A percentile compares a stretch with the other conserved stretches of the same genome.
Conservation (phyloP, 1,140 invertebrate genomes). For the Bombus affinis region DNA sequence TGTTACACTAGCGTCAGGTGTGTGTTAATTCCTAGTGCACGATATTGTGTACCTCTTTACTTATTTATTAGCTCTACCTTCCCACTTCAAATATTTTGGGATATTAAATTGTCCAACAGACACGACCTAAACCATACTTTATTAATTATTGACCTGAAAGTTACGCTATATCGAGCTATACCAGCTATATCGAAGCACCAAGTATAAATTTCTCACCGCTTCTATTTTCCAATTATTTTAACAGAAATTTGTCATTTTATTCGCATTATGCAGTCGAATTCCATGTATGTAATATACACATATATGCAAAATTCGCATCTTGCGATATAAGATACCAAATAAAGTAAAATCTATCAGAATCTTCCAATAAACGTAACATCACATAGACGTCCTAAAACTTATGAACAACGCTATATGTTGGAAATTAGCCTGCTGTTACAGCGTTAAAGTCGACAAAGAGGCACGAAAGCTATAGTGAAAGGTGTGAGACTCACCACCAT, state of each 20-base stretch:
- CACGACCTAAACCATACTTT: background rate
- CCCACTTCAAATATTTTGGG: background rate
- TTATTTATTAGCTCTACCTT: no score
- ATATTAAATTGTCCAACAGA: background rate
- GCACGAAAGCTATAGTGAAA: background rate
- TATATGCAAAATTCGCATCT: no score
- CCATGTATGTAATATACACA: no score
- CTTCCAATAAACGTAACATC: no score
- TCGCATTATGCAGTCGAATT: no score
- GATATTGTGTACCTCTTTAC: no score
- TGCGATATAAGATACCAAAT: no score
- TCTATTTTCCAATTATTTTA: background rate
- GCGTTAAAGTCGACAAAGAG: background rate
- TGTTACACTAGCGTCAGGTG: background rate
- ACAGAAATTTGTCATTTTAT: background rate
- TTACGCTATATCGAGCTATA: background rate
- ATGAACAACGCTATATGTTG: no score
- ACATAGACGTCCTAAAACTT: no score
- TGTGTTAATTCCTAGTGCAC: no score
- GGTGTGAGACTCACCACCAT: slow-evolving; percentile 76
- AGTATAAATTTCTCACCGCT: background rate
- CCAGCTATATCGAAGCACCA: background rate
- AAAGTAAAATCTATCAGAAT: no score
- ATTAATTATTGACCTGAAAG: background rate
- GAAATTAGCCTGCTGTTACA: background rate